Evolutionary conservation across 2,888 invertebrate species (phyloP).

Genomic region (Callimorpha dominula): DNA sequence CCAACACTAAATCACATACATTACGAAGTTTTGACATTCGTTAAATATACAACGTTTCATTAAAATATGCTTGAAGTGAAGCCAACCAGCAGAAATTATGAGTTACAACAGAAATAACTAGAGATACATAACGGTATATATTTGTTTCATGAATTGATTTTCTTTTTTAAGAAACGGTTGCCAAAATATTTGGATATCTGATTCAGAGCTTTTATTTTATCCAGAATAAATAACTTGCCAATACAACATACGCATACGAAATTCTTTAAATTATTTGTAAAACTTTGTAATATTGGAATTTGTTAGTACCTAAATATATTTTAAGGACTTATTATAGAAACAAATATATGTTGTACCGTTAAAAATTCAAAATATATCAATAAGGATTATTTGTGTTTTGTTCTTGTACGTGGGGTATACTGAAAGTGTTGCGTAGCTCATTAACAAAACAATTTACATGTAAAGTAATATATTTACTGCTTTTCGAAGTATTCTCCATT

Average conservation of each 20-base stretch:
- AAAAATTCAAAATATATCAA: too few relatives aligned
- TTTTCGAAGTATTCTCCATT: too few relatives aligned
- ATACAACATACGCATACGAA: neutral
- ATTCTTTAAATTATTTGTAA: too few relatives aligned
- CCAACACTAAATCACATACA: conserved; percentile 24
- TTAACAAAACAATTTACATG: too few relatives aligned
- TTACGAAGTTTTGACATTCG: conserved; percentile 25
- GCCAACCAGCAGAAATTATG: conserved; percentile 29
- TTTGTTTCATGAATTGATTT: conserved; percentile 24
- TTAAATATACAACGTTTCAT: conserved; percentile 17
- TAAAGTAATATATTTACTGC: too few relatives aligned
- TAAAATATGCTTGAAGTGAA: conserved; percentile 27
- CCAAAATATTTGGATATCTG: conserved; percentile 20
- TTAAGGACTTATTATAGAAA: too few relatives aligned
- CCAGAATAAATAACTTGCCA: neutral
- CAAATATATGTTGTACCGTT: too few relatives aligned
- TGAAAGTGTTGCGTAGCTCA: too few relatives aligned
- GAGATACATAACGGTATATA: conserved; percentile 22
- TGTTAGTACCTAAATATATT: too few relatives aligned
- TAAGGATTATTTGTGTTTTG: too few relatives aligned
- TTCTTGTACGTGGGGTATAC: too few relatives aligned
- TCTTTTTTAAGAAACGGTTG: conserved; percentile 17
- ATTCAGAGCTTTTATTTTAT: conserved; percentile 14
- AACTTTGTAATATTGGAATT: too few relatives aligned
- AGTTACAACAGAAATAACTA: conserved; percentile 26